Conservation (phyloP, 2,888 invertebrate species). For the Homarus gammarus region DNA sequence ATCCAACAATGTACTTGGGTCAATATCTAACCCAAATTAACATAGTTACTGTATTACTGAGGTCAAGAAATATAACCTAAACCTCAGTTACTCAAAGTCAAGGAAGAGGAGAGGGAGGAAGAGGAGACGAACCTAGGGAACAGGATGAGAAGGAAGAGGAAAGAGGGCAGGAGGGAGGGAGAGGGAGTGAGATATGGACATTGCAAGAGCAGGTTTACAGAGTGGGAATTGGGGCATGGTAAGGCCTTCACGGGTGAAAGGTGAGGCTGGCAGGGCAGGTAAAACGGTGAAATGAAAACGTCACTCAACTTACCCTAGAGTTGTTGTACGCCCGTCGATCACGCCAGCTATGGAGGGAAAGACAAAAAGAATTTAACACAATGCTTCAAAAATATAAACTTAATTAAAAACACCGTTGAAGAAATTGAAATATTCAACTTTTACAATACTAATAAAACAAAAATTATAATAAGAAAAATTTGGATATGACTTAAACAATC, state of each 20-base stretch:
- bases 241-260: too few species aligned
- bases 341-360: too few species aligned
- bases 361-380: too few species aligned
- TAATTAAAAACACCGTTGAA: neutral
- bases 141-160: constrained; percentile 11
- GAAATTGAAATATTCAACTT: too few species aligned
- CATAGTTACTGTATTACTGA: neutral
- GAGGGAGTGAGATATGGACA: neutral
- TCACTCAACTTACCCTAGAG: constrained; percentile 33
- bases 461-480: too few species aligned
- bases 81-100: neutral
- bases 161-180: neutral
- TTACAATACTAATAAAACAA: too few species aligned
- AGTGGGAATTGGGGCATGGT: too few species aligned
- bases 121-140: neutral
- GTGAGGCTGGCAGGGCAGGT: neutral
- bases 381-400: neutral
- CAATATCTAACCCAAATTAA: too few species aligned
- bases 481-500: too few species aligned
- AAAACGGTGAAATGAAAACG: constrained; percentile 13
- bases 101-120: constrained; percentile 28
- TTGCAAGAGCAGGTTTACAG: too few species aligned
- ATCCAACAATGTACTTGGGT: too few species aligned
- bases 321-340: neutral
- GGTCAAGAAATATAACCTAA: neutral